Conservation (phyloP, 92 coral and sea anemone genomes). For the Zoanthus solanderi region DNA sequence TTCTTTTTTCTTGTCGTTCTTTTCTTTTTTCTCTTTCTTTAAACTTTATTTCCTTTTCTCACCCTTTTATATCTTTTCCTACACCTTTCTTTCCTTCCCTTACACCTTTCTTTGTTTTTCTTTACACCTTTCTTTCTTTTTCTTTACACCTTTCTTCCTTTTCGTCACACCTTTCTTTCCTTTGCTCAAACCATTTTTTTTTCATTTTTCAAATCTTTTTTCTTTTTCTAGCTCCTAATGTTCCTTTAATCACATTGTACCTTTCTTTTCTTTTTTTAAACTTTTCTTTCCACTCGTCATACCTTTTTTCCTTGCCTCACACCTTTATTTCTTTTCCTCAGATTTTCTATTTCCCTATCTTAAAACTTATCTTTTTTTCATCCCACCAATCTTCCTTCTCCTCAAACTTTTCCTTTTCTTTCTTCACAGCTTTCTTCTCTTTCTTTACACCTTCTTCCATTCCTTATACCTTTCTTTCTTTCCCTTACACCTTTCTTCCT, state of each 20-base stretch:
- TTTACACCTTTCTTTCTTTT: background rate
- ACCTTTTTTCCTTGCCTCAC: too few species aligned
- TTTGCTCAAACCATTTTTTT: too few species aligned
- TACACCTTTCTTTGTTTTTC: background rate
- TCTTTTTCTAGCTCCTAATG: too few species aligned
- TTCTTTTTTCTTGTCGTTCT: background rate
- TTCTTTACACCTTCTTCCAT: too few species aligned
- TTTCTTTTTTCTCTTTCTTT: background rate
- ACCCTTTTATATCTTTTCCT: background rate
- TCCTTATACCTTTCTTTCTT: too few species aligned
- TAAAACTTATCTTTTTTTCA: too few species aligned
- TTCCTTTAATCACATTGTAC: too few species aligned
- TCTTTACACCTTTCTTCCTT: background rate
- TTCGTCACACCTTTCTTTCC: background rate
- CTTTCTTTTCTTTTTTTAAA: too few species aligned
- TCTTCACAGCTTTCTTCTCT: background rate
- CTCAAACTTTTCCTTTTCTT: too few species aligned
- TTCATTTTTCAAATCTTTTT: too few species aligned
- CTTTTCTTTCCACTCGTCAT: too few species aligned
- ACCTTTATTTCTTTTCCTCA: background rate
- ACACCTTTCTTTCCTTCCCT: background rate
- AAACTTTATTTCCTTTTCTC: background rate
- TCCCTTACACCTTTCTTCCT: too few species aligned
- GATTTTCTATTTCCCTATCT: background rate
- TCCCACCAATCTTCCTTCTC: background rate